Evolutionary conservation across 2,888 invertebrate species (phyloP).

Genomic region (Ramazzottius varieornatus): DNA sequence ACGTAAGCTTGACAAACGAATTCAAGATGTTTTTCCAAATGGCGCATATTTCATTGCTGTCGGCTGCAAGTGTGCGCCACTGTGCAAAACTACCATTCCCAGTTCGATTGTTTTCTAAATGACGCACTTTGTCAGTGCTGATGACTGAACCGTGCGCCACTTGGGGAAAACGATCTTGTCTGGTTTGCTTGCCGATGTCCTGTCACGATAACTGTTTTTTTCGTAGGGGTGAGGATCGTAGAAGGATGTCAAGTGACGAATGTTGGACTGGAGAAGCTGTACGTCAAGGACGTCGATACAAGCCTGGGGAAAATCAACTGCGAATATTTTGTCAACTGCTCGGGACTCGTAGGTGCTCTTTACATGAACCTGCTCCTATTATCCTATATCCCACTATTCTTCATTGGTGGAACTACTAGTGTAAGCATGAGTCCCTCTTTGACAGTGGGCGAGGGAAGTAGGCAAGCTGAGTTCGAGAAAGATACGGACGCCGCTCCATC

Average conservation of each 20-base stretch:
- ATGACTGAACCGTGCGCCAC: too few relatives aligned
- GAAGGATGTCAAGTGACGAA: constrained; percentile 33
- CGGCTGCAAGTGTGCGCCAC: too few relatives aligned
- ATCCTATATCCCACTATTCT: not conserved
- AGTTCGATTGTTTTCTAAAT: too few relatives aligned
- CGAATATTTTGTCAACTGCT: constrained; percentile 75
- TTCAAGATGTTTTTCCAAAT: too few relatives aligned
- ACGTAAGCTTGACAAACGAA: too few relatives aligned
- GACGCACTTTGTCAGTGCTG: too few relatives aligned
- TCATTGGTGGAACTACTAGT: not conserved
- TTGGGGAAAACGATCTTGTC: too few relatives aligned
- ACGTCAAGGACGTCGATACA: constrained; percentile 34
- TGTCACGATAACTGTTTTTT: not conserved
- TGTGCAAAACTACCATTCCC: too few relatives aligned
- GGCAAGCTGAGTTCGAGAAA: constrained; percentile 51
- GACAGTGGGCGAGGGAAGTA: constrained; percentile 55
- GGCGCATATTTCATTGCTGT: too few relatives aligned
- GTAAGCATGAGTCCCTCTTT: constrained; percentile 8
- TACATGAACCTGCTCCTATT: too few relatives aligned
- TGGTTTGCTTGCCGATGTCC: not conserved
- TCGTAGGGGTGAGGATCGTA: constrained; percentile 30
- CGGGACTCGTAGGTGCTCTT: constrained; percentile 43
- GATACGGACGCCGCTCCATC: constrained; percentile 62
- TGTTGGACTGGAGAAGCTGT: constrained; percentile 31
- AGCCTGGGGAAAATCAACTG: constrained; percentile 41